Evolutionary conservation across 2,888 invertebrate genomes (phyloP), one percentile per base, ranked within the genome.

Genomic region (Stramonita haemastoma): DNA sequence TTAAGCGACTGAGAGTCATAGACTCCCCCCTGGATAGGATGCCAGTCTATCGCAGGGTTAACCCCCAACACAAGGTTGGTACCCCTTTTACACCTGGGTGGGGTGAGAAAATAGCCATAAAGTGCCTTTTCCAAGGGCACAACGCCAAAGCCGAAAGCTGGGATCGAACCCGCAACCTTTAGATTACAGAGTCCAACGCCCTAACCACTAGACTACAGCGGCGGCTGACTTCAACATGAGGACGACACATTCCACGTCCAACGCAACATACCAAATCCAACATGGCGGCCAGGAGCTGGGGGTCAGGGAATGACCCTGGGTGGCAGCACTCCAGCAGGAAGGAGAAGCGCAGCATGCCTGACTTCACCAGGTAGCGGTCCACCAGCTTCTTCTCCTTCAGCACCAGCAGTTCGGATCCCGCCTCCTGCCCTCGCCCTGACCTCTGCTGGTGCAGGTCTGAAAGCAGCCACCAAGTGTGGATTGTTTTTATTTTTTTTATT

Each of bases 271-370:
- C 99, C 97, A 99, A 97, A 96, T 99, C 99, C 87, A 99, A 96
- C 87, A 99, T 97, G 6, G 99, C 99, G 0, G 98, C 99, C 95
- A 99, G 97, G 66, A 99, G 97, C 93, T 99, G 98, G 2, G 99
- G 98, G 96, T 99, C 99, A 0, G 99, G 99, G 89, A 99, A 98
- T 0, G 98, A 97, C 0, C 99, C 99, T 0, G 99, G 99, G 90
- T 98, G 98, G 93, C 99, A 99, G 19, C 98, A 98, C 96, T 99
- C 99, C 92, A 99, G 96, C 66, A 99, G 96, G 96, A 99, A 99
- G 84, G 98, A 98, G 95, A 99, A 98, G 83, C 99, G 96, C 73
- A 98, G 96, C 97, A 99, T 98, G 17, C 99, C 99, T n/a, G 98
- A 97, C 94, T 97, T 97, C 29, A 99, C 93, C 66, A 95, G 92